phyloP scores from a whole-genome alignment of 2,888 invertebrate genomes.

The Danaus chrysippus region DNA sequence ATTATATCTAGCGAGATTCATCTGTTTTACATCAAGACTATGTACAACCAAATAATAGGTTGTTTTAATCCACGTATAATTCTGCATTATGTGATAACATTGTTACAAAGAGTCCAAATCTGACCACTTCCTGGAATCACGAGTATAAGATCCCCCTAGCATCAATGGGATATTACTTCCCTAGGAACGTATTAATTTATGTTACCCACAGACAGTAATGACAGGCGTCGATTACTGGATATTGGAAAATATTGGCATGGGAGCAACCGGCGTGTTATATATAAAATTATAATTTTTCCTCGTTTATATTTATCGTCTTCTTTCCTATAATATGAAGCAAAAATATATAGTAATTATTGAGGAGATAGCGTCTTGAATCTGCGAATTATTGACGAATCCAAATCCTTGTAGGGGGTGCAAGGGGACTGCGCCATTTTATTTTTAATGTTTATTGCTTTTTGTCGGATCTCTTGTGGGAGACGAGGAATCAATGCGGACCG shows the following conservation, averaged over 20 bases:
- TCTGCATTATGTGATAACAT: too few relatives aligned
- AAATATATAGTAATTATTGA: background rate
- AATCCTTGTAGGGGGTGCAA: conserved; percentile 28
- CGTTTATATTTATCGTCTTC: too few relatives aligned
- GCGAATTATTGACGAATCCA: conserved; percentile 22
- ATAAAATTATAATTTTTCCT: too few relatives aligned
- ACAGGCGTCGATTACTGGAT: conserved; percentile 65
- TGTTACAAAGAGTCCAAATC: too few relatives aligned
- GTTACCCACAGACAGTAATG: conserved; percentile 72
- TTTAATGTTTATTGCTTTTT: conserved; percentile 76
- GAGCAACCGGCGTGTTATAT: conserved; percentile 23
- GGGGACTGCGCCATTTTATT: conserved; percentile 71
- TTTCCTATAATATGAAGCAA: too few relatives aligned
- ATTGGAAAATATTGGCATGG: conserved; percentile 69
- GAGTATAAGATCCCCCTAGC: conserved; percentile 17
- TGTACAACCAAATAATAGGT: too few relatives aligned
- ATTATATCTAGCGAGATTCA: too few relatives aligned
- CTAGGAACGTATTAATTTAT: conserved; percentile 67
- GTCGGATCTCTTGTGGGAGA: conserved; percentile 62
- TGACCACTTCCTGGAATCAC: background rate
- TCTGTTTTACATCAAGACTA: too few relatives aligned
- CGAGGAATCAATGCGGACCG: conserved; percentile 72
- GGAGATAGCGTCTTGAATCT: background rate
- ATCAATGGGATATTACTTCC: conserved; percentile 37
- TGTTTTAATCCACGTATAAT: too few relatives aligned